Conservation (phyloP, 37 sponge, comb jelly and placozoan genomes). For the Beroe forskalii region DNA sequence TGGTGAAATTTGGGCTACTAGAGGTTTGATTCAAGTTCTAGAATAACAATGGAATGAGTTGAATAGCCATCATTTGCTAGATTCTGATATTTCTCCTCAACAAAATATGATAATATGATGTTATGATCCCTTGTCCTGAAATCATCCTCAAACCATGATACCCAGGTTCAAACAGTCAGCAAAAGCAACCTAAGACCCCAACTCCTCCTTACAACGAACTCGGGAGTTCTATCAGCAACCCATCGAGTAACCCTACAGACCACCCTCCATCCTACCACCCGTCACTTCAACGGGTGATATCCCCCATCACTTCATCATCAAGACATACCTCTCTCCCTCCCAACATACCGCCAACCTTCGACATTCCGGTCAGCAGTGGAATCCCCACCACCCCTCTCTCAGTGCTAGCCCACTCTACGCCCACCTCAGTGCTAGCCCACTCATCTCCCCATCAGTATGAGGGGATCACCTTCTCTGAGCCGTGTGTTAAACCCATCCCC, state of each 20-base stretch:
- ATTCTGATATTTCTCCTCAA: too few relatives aligned
- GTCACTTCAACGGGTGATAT: too few relatives aligned
- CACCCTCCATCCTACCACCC: background rate
- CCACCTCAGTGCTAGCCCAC: background rate
- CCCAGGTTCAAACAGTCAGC: background rate
- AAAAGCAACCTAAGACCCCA: background rate
- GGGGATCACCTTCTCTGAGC: background rate
- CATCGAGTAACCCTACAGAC: background rate
- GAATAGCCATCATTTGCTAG: too few relatives aligned
- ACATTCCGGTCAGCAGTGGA: background rate
- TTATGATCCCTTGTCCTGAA: too few relatives aligned
- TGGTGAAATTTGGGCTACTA: slow-evolving; percentile 6
- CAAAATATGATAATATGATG: too few relatives aligned
- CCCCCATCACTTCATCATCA: too few relatives aligned
- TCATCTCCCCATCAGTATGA: background rate
- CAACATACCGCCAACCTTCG: background rate
- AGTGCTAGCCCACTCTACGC: background rate
- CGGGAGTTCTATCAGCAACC: background rate
- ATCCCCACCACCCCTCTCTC: background rate
- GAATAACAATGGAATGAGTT: background rate
- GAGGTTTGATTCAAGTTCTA: background rate
- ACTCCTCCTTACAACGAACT: background rate
- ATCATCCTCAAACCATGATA: too few relatives aligned
- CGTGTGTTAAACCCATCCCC: slow-evolving; percentile 18
- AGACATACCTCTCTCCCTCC: too few relatives aligned